Percentiles rank a stretch among this genome's conserved stretches.
These are phyloP conservation scores for Phataginus tetradactyla DNA, from an alignment of 2,797 vertebrate species.

Conservation along the genomic window DNA sequence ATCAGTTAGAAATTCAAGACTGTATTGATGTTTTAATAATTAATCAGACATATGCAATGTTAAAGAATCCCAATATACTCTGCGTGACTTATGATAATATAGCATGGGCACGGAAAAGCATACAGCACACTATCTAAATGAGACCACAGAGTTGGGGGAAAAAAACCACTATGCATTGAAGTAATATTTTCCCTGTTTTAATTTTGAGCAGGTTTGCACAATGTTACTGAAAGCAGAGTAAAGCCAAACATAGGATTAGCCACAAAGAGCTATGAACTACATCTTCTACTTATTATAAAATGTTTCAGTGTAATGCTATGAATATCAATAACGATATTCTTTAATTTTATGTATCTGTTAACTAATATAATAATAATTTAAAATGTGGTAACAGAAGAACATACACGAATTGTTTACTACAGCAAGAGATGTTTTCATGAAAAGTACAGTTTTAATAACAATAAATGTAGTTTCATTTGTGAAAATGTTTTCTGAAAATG, in stretches of 20 bases:
- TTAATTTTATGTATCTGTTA: not conserved
- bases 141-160: not conserved
- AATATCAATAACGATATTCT: not conserved
- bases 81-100: constrained; percentile 30
- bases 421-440: not conserved
- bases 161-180: not conserved
- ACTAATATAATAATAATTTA: not conserved
- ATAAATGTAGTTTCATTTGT: not conserved
- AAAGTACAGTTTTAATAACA: not conserved
- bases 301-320: not conserved
- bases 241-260: not conserved
- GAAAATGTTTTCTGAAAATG: constrained; percentile 10
- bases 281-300: not conserved
- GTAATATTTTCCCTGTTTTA: not conserved
- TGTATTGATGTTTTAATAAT: constrained; percentile 79
- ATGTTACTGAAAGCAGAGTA: not conserved
- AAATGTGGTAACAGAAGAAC: not conserved
- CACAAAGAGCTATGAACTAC: not conserved
- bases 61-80: constrained; percentile 60
- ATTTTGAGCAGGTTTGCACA: not conserved
- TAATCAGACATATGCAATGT: constrained; percentile 76
- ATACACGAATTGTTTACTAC: not conserved
- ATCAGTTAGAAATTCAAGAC: constrained; percentile 67
- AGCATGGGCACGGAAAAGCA: not conserved
- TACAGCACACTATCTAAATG: not conserved